Evolutionary conservation across 2,113 vertebrate genomes (phyloP).

Genomic region (Climacteris rufus): DNA sequence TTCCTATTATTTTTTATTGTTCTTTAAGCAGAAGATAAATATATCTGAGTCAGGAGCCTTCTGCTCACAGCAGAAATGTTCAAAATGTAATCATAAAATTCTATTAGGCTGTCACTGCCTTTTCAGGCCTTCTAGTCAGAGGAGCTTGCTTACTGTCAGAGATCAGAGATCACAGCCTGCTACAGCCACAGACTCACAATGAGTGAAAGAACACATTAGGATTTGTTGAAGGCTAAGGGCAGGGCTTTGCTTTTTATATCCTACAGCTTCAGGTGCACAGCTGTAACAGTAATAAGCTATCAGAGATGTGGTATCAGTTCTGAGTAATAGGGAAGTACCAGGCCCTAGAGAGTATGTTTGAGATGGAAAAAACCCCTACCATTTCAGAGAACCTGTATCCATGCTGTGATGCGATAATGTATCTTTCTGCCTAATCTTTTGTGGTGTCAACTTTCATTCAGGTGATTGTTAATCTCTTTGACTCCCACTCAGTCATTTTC

Average conservation of each 20-base stretch:
- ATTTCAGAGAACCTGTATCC: not conserved
- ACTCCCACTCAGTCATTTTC: constrained; percentile 31
- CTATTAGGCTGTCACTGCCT: not conserved
- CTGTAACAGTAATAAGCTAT: not conserved
- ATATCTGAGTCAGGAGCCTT: not conserved
- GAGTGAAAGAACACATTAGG: not conserved
- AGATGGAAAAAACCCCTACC: constrained; percentile 2
- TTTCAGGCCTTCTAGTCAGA: constrained; percentile 15
- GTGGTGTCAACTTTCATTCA: constrained; percentile 25
- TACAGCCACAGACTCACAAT: not conserved
- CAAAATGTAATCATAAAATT: constrained; percentile 39
- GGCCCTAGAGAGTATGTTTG: not conserved
- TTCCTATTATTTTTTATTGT: not conserved
- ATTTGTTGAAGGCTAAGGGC: not conserved
- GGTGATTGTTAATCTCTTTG: not conserved
- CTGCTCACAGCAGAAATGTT: not conserved
- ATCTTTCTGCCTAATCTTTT: constrained; percentile 19
- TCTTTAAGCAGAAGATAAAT: constrained; percentile 22
- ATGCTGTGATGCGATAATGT: not conserved
- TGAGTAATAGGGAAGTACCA: not conserved
- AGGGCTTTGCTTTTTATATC: not conserved
- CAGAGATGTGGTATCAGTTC: not conserved
- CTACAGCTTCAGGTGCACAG: not conserved
- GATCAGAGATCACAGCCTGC: constrained; percentile 27
- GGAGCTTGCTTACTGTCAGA: not conserved